These are phyloP conservation scores for Yponomeuta cagnagella DNA, from an alignment of 2,888 invertebrate genomes.

Conservation along the genomic window DNA sequence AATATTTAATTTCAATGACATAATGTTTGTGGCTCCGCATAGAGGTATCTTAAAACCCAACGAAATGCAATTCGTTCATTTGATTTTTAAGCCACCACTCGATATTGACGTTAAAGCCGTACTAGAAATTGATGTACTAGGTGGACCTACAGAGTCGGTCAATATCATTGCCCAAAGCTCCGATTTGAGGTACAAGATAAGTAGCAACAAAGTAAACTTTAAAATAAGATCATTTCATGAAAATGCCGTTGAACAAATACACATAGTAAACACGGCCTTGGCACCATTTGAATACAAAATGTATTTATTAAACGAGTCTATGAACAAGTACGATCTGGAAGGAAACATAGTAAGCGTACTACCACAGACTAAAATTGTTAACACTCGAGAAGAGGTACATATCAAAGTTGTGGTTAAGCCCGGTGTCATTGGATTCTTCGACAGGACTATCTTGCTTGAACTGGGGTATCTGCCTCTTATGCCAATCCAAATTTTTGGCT, in stretches of 20 bases:
- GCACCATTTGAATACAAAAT: constrained; percentile 62
- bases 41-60: constrained; percentile 68
- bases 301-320: constrained; percentile 41
- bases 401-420: constrained; percentile 69
- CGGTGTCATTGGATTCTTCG: constrained; percentile 72
- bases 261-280: constrained; percentile 67
- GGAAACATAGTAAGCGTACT: constrained; percentile 60
- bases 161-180: constrained; percentile 68
- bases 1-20: constrained; percentile 42
- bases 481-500: constrained; percentile 70
- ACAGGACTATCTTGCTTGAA: constrained; percentile 63
- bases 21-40: constrained; percentile 62
- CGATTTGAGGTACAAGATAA: constrained; percentile 65
- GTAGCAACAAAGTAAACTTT: constrained; percentile 54
- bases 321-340: constrained; percentile 47
- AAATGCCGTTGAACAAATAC: constrained; percentile 45
- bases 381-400: constrained; percentile 50
- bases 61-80: constrained; percentile 63
- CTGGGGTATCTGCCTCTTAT: constrained; percentile 73
- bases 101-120: constrained; percentile 62
- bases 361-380: constrained; percentile 56
- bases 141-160: constrained; percentile 73
- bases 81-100: constrained; percentile 61
- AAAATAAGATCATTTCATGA: constrained; percentile 65
- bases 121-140: constrained; percentile 70